A percentile compares a stretch with the other conserved stretches of the same genome.
Evolutionary conservation across 2,888 invertebrate genomes (phyloP).

Genomic region (Pristionchus japonicus): DNA sequence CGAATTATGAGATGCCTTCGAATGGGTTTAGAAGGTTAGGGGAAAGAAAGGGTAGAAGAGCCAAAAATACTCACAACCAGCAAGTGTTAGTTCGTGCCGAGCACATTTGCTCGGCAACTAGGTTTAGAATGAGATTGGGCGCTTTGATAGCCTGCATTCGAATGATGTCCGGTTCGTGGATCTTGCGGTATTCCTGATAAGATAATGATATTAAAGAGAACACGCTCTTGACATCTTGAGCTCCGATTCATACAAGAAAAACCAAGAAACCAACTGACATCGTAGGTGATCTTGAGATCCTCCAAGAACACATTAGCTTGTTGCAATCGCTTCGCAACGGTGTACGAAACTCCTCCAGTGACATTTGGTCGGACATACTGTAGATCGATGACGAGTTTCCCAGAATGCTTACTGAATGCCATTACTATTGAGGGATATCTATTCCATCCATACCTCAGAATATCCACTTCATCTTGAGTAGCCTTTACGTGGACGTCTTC

Average conservation of each 20-base stretch:
- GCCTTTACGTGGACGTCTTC: background rate
- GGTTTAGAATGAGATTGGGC: slow-evolving; percentile 32
- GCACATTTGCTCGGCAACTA: slow-evolving; percentile 39
- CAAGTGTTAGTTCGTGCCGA: background rate
- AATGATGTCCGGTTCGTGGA: background rate
- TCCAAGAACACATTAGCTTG: background rate
- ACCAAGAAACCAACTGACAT: background rate
- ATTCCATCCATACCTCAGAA: background rate
- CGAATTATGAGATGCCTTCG: background rate
- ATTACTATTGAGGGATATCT: background rate
- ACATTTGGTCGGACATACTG: slow-evolving; percentile 42
- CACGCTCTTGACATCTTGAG: background rate
- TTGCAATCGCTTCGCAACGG: slow-evolving; percentile 13
- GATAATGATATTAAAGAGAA: background rate
- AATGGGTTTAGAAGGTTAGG: background rate
- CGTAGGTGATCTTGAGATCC: slow-evolving; percentile 19
- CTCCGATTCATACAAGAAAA: background rate
- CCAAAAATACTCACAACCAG: slow-evolving; percentile 10
- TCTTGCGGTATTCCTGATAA: slow-evolving; percentile 19
- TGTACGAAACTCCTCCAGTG: slow-evolving; percentile 23
- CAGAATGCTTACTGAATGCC: slow-evolving; percentile 32
- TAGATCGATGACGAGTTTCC: background rate
- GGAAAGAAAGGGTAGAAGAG: background rate
- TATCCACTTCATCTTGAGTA: background rate
- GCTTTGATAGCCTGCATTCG: slow-evolving; percentile 28